A percentile compares a stretch with the other conserved stretches of the same genome.
Evolutionary conservation across 1,140 invertebrate species (phyloP).

Genomic region (Druon quercuslanigerum): DNA sequence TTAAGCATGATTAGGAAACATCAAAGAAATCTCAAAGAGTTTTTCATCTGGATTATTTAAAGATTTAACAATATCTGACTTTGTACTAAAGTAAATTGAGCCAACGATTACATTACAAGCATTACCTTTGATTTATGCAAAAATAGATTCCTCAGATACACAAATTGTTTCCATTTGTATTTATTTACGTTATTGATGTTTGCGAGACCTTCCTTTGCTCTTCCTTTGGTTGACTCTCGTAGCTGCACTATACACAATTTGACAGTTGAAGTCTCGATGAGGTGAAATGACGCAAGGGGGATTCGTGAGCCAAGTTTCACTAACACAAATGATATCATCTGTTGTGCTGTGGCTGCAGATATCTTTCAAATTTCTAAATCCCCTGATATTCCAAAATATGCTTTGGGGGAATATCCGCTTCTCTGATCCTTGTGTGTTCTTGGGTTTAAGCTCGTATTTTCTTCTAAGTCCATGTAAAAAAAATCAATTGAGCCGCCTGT

Average conservation of each 20-base stretch:
- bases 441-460: neutral
- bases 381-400: conserved; percentile 32
- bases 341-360: no score
- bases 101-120: conserved; percentile 4
- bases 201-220: conserved; percentile 26
- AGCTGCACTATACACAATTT: conserved; percentile 14
- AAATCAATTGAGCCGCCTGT: neutral
- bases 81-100: conserved; percentile 6
- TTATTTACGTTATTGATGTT: conserved; percentile 14
- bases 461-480: neutral
- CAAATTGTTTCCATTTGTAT: conserved; percentile 13
- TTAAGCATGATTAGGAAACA: conserved; percentile 11
- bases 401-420: neutral
- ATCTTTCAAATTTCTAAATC: no score
- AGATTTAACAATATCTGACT: neutral
- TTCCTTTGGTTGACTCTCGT: conserved; percentile 14
- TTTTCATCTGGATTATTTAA: neutral
- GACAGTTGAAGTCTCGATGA: no score
- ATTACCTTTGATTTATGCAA: neutral
- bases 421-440: neutral
- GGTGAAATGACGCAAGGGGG: neutral
- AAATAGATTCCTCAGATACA: conserved; percentile 7
- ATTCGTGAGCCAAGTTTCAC: no score
- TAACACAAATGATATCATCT: no score
- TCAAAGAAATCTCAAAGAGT: neutral